A percentile compares a stretch with the other conserved stretches of the same genome.
phyloP scores from a whole-genome alignment of 2,113 vertebrate genomes.

The Mormyrus lacerda region DNA sequence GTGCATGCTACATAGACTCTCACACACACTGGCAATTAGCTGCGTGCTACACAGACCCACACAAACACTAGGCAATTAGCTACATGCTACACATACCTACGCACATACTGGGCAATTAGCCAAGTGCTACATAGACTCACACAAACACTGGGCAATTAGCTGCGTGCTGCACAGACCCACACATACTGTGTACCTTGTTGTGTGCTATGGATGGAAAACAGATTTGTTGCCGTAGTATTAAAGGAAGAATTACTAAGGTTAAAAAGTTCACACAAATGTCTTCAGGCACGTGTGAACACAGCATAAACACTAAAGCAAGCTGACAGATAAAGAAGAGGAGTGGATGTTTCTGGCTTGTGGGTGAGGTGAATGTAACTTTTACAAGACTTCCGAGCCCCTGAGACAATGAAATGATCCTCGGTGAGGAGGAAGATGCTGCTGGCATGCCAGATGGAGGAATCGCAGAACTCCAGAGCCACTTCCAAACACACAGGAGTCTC shows the following conservation, averaged over 20 bases:
- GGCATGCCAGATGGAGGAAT: conserved; percentile 5
- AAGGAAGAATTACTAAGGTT: background rate
- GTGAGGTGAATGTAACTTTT: conserved; percentile 36
- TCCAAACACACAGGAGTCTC: conserved; percentile 34
- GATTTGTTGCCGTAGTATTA: background rate
- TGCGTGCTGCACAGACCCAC: background rate
- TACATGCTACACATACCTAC: too few species aligned
- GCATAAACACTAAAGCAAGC: conserved; percentile 32
- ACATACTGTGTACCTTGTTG: background rate
- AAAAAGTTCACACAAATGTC: background rate
- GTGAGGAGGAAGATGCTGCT: background rate
- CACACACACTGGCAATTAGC: too few species aligned
- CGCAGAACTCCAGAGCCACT: conserved; percentile 34
- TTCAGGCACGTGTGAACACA: background rate
- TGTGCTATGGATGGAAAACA: background rate
- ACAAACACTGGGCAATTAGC: too few species aligned
- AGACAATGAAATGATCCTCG: conserved; percentile 26
- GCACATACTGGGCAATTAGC: background rate
- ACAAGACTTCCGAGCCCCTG: conserved; percentile 38
- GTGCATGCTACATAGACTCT: too few species aligned
- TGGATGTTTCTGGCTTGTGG: conserved; percentile 8
- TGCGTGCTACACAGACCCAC: too few species aligned
- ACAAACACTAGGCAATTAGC: background rate
- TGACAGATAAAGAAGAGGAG: conserved; percentile 17
- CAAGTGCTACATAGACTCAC: background rate